These are phyloP conservation scores for Zaprionus ornatus DNA, from an alignment of 1,140 invertebrate genomes.

Conservation along the genomic window DNA sequence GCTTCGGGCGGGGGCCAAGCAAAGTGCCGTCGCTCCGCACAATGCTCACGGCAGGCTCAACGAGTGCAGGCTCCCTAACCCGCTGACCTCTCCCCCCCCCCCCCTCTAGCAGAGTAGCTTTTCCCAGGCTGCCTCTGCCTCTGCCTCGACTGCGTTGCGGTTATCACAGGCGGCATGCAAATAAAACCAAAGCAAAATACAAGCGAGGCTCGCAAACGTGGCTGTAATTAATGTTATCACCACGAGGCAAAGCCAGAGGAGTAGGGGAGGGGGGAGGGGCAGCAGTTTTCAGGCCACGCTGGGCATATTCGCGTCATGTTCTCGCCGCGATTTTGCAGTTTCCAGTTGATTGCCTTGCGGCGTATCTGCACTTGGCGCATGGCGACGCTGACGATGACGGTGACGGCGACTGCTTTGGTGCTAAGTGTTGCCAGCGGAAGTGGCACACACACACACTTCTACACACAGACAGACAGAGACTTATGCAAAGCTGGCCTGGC, in stretches of 20 bases:
- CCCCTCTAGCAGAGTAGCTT: not conserved
- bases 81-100: not conserved
- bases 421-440: slow-evolving; percentile 31
- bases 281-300: slow-evolving; percentile 8
- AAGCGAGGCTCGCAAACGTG: slow-evolving; percentile 30
- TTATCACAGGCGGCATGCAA: slow-evolving; percentile 37
- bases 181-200: slow-evolving; percentile 40
- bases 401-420: not conserved
- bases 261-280: not conserved
- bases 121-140: not conserved
- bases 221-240: slow-evolving; percentile 71
- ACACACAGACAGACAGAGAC: slow-evolving; percentile 19
- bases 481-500: slow-evolving; percentile 14
- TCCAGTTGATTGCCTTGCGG: slow-evolving; percentile 51
- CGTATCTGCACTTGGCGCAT: slow-evolving; percentile 3
- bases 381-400: not conserved
- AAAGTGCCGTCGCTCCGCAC: slow-evolving; percentile 4
- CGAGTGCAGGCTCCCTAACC: not conserved
- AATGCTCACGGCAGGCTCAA: not conserved
- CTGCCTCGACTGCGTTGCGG: not conserved
- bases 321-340: slow-evolving; percentile 22
- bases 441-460: slow-evolving; percentile 41
- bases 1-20: not conserved
- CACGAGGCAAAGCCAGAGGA: slow-evolving; percentile 1
- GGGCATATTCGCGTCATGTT: slow-evolving; percentile 1